phyloP scores from a whole-genome alignment of 2,888 invertebrate genomes.

The Pterostichus madidus region DNA sequence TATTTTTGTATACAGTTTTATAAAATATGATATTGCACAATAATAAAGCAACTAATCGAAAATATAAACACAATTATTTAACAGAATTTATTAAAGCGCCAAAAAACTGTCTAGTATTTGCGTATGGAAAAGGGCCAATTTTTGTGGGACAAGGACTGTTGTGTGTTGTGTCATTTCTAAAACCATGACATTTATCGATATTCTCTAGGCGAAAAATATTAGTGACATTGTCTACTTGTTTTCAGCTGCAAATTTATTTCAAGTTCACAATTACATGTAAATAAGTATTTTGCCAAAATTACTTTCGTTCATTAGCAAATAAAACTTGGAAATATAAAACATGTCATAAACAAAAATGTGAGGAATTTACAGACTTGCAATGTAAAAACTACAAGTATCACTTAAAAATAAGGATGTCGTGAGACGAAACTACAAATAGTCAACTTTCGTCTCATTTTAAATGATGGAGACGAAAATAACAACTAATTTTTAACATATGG shows the following conservation, averaged over 20 bases:
- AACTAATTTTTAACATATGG: no score
- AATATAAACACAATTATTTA: constrained; percentile 12
- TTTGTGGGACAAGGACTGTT: constrained; percentile 43
- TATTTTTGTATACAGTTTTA: neutral
- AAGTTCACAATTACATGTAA: constrained; percentile 25
- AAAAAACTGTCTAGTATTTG: constrained; percentile 9
- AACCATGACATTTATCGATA: constrained; percentile 42
- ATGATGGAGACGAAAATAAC: no score
- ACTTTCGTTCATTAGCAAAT: neutral
- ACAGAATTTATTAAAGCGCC: neutral
- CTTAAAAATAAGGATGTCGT: no score
- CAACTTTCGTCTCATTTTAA: no score
- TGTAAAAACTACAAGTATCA: no score
- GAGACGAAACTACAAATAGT: no score
- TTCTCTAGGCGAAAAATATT: constrained; percentile 13
- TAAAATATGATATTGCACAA: constrained; percentile 14
- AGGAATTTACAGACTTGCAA: no score
- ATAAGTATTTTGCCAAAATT: neutral
- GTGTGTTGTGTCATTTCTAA: constrained; percentile 27
- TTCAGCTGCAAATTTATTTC: neutral
- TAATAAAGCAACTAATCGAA: neutral
- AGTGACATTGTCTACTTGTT: neutral
- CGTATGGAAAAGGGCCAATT: constrained; percentile 36
- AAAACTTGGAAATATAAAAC: no score
- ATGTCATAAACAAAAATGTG: neutral